Evolutionary conservation across 2,797 vertebrate species (phyloP).

Genomic region (Syngnathus acus): DNA sequence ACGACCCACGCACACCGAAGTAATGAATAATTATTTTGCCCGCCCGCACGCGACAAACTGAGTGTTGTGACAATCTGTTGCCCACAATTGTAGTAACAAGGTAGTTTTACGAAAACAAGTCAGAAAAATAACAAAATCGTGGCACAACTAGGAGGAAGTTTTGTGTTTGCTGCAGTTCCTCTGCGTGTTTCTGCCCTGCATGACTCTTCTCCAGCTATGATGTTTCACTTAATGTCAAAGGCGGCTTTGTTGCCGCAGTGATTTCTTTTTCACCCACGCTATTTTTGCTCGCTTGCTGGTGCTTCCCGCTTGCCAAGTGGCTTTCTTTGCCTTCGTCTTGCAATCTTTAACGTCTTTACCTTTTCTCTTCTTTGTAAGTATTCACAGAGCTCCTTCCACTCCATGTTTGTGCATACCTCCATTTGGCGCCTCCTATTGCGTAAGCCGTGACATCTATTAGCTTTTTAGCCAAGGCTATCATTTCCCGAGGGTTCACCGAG

Average conservation of each 20-base stretch:
- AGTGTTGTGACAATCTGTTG: not conserved
- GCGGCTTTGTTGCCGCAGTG: slow-evolving; percentile 11
- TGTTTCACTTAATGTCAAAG: slow-evolving; percentile 11
- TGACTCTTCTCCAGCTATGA: slow-evolving; percentile 36
- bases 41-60: not conserved
- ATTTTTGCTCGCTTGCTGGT: not conserved
- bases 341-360: slow-evolving; percentile 19
- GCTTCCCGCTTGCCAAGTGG: slow-evolving; percentile 6
- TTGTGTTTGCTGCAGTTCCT: slow-evolving; percentile 25
- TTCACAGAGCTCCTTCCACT: not conserved
- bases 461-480: slow-evolving; percentile 17
- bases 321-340: slow-evolving; percentile 17
- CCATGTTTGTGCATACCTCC: not conserved
- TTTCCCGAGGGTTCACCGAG: slow-evolving; percentile 11
- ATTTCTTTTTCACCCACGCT: slow-evolving; percentile 8
- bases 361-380: slow-evolving; percentile 9
- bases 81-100: not conserved
- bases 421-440: not conserved
- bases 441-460: slow-evolving; percentile 21
- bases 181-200: slow-evolving; percentile 17
- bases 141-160: slow-evolving; percentile 11
- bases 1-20: not conserved
- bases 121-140: not conserved
- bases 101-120: not conserved
- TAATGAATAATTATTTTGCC: not conserved